Evolutionary conservation across 2,113 vertebrate species (phyloP).

Genomic region (Chaenocephalus aceratus): DNA sequence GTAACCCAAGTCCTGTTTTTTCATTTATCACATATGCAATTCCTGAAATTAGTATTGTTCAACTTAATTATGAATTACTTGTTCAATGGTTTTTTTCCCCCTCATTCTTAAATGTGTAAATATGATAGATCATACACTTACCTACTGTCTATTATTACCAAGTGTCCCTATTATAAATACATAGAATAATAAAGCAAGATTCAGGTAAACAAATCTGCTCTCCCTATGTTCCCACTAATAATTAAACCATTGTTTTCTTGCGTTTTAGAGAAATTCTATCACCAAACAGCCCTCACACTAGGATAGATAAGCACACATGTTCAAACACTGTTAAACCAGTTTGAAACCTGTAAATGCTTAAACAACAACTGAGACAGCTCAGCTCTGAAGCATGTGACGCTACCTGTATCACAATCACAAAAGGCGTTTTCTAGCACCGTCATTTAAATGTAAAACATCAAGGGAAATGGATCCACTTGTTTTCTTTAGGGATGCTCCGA

Average conservation of each 20-base stretch:
- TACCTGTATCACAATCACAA: not conserved
- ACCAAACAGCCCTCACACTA: not conserved
- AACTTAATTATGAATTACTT: no score
- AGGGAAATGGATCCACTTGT: not conserved
- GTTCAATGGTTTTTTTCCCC: no score
- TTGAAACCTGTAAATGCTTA: slow-evolving; percentile 12
- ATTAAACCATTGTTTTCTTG: not conserved
- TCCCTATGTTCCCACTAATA: not conserved
- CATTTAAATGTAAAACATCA: not conserved
- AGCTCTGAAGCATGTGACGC: not conserved
- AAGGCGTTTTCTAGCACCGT: not conserved
- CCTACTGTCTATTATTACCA: no score
- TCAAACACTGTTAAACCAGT: slow-evolving; percentile 36
- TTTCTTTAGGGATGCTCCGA: not conserved
- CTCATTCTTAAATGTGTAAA: no score
- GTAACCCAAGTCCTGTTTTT: no score
- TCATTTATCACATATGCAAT: no score
- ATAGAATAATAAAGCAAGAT: not conserved
- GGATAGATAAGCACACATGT: no score
- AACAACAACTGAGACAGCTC: slow-evolving; percentile 5
- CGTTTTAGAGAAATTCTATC: not conserved
- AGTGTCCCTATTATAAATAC: not conserved
- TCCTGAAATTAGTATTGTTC: no score
- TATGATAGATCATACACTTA: no score
- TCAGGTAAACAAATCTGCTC: not conserved